Evolutionary conservation across 2,113 vertebrate genomes (phyloP), one percentile per base, ranked within the genome.

Genomic region (Furnarius figulus): DNA sequence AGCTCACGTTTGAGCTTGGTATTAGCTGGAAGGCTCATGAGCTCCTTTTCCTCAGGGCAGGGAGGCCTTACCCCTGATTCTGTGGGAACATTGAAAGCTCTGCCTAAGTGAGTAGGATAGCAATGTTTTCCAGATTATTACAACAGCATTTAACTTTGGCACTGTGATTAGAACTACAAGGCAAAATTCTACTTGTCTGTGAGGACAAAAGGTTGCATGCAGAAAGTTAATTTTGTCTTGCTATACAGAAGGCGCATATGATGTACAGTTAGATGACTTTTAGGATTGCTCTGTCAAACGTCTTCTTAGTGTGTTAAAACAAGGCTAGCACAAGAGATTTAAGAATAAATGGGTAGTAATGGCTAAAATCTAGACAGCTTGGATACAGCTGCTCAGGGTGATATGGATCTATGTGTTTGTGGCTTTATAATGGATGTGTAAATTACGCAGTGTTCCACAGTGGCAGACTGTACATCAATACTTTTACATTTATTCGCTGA

Each of bases 381-480:
- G 75, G 76, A 47, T 77, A 56, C 27, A 82, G 40, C 55, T 95
- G 63, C 55, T 87, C 39, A 31, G 72, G 61, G 59, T 88, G 68
- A 73, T 59, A 55, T 20, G 65, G 65, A 95, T 95, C 90, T 95
- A 25, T 87, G 86, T 84, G 79, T 59, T 87, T 93, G 71, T 82
- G 71, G 66, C 74, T 85, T 82, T 37, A 65, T 91, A 94, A 95
- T 79, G 75, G 68, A 76, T 83, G 53, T 70, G 71, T 94, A 85
- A 96, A 90, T 90, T 79, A 87, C 39, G 35, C 59, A 70, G 22
- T 79, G 74, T 94, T 85, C 73, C 42, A 8, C 40, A 78, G 59
- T 95, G 67, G 33, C 89, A 95, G 61, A 76, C 74, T 85, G 72
- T 79, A 73, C 71, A 59, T 95, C 87, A 79, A 83, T 93, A 81